Evolutionary conservation across 1,140 invertebrate species (phyloP), one percentile per base, ranked within the genome.

Genomic region (Chelonus insularis): DNA sequence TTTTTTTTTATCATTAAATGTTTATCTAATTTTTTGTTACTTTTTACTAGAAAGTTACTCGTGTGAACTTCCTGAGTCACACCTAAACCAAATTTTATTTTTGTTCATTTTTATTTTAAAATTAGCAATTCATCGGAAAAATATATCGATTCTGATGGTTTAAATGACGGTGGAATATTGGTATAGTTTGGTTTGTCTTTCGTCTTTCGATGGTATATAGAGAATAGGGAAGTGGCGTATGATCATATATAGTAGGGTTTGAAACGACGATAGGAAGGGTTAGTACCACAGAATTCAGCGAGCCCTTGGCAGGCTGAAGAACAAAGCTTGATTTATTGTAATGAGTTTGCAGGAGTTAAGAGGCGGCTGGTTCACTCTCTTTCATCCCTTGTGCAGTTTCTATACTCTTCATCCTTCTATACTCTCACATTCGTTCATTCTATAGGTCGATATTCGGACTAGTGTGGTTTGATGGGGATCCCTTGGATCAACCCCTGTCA

Each of bases 281-380:
- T 76, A 68, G 61, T 69, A 74, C 72, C 72, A 66, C 70, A 76
- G 72, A 80, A 76, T 80, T 79, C 74, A 75, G 72, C 72, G 65
- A 72, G 69, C 73, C 73, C 72, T 76, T 62, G 72, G 59, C 62
- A 69, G 72, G 66, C 73, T 73, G 77, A 79, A 77, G 80, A 80
- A 81, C 77, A 81, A 81, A 82, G 78, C 79, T 81, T 82, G 79
- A 80, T 82, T 82, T 80, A 82, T 82, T 79, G 78, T 81, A 81
- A 81, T 80, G 80, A 82, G 80, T 81, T 82, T 80, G 76, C 69
- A 72, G 76, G 76, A 80, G 79, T 82, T 81, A 80, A 79, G 77
- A 80, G 80, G 77, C 68, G 64, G 65, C 57, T 60, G 55, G 56
- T 43, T 41, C 14, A 54, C 39, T 57, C 50, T 32, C 60, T 48